Conservation (phyloP, 1,140 invertebrate genomes). For the Idris sp. region DNA sequence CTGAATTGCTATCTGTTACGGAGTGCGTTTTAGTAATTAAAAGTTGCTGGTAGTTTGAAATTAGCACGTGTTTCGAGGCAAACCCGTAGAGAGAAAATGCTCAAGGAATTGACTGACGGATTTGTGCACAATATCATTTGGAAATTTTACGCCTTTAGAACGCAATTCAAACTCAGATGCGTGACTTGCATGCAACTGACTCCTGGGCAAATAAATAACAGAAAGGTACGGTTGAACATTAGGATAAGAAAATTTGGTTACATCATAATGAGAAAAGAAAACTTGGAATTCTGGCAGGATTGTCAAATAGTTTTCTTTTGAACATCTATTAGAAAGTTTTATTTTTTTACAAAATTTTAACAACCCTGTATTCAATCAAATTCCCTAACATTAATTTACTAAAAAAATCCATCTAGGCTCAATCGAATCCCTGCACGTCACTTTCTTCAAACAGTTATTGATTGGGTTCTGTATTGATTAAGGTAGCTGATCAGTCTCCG, state of each 20-base stretch:
- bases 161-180: conserved; percentile 14
- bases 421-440: too few relatives aligned
- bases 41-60: conserved; percentile 49
- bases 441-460: neutral
- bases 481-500: neutral
- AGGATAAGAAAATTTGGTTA: too few relatives aligned
- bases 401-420: too few relatives aligned
- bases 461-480: conserved; percentile 1
- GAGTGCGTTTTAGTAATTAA: conserved; percentile 54
- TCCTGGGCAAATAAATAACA: too few relatives aligned
- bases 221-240: too few relatives aligned
- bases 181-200: conserved; percentile 5
- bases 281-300: too few relatives aligned
- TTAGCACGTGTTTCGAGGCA: conserved; percentile 47
- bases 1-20: conserved; percentile 51
- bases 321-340: too few relatives aligned
- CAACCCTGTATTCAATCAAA: too few relatives aligned
- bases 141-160: conserved; percentile 26
- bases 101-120: conserved; percentile 37
- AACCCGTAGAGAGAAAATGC: conserved; percentile 34
- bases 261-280: too few relatives aligned
- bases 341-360: too few relatives aligned
- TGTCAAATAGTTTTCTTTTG: too few relatives aligned
- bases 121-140: conserved; percentile 32
- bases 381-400: too few relatives aligned